Evolutionary conservation across 35 echinoderm and acorn worm species (phyloP).

Genomic region (Holothuria glaberrima): DNA sequence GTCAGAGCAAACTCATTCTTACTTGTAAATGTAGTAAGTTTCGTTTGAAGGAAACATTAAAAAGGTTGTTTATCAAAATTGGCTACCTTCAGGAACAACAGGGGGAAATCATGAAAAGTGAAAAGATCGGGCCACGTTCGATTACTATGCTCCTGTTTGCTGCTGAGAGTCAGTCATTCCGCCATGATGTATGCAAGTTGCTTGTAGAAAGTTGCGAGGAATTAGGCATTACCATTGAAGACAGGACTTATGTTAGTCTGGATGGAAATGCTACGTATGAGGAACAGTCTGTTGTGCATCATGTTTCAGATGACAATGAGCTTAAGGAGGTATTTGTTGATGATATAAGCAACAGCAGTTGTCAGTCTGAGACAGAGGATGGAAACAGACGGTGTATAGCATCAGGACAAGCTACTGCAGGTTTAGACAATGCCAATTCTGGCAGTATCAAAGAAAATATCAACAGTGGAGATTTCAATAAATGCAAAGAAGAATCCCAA

Average conservation of each 20-base stretch:
- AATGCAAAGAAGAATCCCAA: no score
- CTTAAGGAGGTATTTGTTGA: neutral
- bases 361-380: no score
- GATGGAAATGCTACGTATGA: no score
- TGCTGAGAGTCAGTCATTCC: neutral
- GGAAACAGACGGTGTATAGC: no score
- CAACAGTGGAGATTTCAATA: no score
- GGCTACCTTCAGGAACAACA: neutral
- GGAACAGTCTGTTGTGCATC: neutral
- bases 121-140: no score
- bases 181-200: neutral
- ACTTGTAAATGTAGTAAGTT: neutral
- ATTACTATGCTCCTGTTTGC: conserved; percentile 2
- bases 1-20: neutral
- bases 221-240: neutral
- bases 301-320: neutral
- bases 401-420: no score
- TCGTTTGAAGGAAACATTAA: conserved; percentile 24
- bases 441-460: no score
- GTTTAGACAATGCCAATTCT: no score
- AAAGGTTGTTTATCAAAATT: neutral
- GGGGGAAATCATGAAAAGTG: neutral
- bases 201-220: neutral
- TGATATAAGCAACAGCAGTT: no score
- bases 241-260: neutral